Evolutionary conservation across 1,140 invertebrate genomes (phyloP), one percentile per base, ranked within the genome.

Genomic region (Campoletis sonorensis): DNA sequence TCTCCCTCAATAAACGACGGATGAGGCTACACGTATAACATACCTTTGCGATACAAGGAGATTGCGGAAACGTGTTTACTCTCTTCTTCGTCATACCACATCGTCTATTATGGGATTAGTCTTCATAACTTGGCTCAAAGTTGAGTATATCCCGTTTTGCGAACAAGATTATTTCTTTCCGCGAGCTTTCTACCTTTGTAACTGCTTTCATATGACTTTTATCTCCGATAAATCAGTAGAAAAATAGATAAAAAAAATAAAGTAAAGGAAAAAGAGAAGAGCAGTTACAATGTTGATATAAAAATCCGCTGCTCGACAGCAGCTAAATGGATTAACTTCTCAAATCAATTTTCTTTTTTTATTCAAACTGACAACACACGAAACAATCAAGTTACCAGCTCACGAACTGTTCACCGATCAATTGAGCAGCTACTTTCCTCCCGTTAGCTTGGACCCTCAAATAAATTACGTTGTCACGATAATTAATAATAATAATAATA

Each of bases 81-180:
- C 23, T 26, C 4, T 64, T 23, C 61, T 7, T 64, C 23, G 11
- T 23, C 61, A 64, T 23, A 64, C 61, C 23, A 13, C 40, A 64
- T 64, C 27, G 21, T 64, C n/a, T 64, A 26, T 64, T 64, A 64
- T 26, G 23, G 23, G 61, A 64, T 64, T 26, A 64, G 61, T 64
- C 11, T 64, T 64, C 18, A 26, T 26, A 64, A 7, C 61, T 1
- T 26, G 23, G 23, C 11, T 64, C 27, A 26, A 26, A 64, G 61
- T 64, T 26, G 11, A 64, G 51, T 21, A 64, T 64, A 64, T 64
- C 8, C 23, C 23, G 11, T 26, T 64, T 64, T 23, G 23, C 61
- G 61, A 64, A 64, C 61, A 64, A 64, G 61, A 64, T 64, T 64
- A 64, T 64, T 64, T 26, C 23, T 64, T 61, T 61, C 16, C 23